Evolutionary conservation across 2,888 invertebrate species (phyloP), one percentile per base, ranked within the genome.

Genomic region (Exocentrus adspersus): DNA sequence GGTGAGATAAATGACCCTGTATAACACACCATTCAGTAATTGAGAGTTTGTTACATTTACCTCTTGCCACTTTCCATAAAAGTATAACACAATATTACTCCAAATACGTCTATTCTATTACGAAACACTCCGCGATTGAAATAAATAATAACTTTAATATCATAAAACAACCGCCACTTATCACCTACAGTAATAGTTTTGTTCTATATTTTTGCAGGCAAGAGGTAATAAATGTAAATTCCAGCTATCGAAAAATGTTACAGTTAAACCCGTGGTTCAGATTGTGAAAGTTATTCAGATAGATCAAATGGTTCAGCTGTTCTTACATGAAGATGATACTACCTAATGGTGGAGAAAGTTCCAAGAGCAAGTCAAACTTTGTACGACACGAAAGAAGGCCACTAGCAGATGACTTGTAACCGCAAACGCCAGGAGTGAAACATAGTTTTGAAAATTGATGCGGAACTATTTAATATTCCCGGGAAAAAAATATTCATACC

Each of bases 271-370:
- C 24, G 16, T 30, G 16, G n/a, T n/a, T n/a, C 17, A 14, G n/a
- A 12, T 43, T 45, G 54, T 54, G 54, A 54, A 54, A 54, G 54
- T 30, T 16, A 45, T 43, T 43, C 43, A 7, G 43, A 54, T 17
- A 16, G 17, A 24, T 28, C 28, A 54, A 54, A 43, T 54, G 21
- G 28, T 28, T 16, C 43, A 54, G 42, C 17, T 54, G 42, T 17
- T 28, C 19, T 19, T 12, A 21, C 43, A 41, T 21, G 42, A 43
- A 21, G 54, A 54, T 54, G 37, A 37, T 37, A 37, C 37, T 37
- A 28, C 54, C 43, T 54, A 54, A 54, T 28, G 43, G 14, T 28
- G 30, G 54, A 43, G 54, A 54, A 54, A 54, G 54, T 54, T 16
- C n/a, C n/a, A 30, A n/a, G 16, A 16, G 42, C 17, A 53, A 21